Percentiles rank a stretch among this genome's conserved stretches.
phyloP scores from a whole-genome alignment of 2,888 invertebrate species.

The Sabatieria punctata region DNA sequence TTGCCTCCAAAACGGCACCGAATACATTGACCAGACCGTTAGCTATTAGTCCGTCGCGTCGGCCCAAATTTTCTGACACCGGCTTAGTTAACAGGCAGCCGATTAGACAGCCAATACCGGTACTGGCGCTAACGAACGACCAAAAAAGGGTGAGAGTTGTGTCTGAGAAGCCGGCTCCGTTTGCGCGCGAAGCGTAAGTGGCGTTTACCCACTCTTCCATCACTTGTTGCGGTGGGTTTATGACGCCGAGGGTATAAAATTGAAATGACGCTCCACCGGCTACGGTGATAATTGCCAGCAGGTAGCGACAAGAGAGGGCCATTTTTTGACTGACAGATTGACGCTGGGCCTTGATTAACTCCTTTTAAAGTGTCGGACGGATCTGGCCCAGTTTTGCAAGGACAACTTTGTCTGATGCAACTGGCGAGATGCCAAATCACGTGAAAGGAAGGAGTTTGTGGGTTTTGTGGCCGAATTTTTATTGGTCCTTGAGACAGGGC shows the following conservation, averaged over 20 bases:
- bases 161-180: too few relatives aligned
- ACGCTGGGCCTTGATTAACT: too few relatives aligned
- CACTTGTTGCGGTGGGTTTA: conserved; percentile 23
- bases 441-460: too few relatives aligned
- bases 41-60: conserved; percentile 23
- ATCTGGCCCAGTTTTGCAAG: too few relatives aligned
- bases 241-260: conserved; percentile 23
- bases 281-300: conserved; percentile 19
- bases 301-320: too few relatives aligned
- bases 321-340: too few relatives aligned
- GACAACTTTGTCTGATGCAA: too few relatives aligned
- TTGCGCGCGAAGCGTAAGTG: conserved; percentile 20
- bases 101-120: conserved; percentile 24
- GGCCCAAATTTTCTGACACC: conserved; percentile 34
- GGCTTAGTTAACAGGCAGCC: conserved; percentile 31
- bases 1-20: conserved; percentile 32
- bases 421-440: too few relatives aligned
- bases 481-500: too few relatives aligned
- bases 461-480: too few relatives aligned
- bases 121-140: conserved; percentile 33
- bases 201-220: conserved; percentile 26
- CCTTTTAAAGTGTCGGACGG: too few relatives aligned
- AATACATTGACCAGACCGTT: conserved; percentile 29
- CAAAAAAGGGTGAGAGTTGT: conserved; percentile 31
- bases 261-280: conserved; percentile 28